phyloP scores from a whole-genome alignment of 2,113 vertebrate genomes.

The Hippocampus guttulatus region DNA sequence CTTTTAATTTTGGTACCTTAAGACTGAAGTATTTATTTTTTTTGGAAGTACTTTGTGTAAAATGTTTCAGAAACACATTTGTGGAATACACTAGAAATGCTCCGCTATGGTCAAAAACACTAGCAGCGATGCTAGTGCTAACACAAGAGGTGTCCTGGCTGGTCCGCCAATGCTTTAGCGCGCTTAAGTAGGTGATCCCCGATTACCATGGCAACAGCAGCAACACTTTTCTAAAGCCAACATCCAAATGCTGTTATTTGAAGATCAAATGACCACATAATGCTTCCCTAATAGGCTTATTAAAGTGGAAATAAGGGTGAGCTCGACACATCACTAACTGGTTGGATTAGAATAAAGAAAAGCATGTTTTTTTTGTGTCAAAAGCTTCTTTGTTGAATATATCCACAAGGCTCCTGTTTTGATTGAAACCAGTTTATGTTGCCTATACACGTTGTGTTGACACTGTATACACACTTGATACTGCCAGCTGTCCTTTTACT shows the following conservation, averaged over 20 bases:
- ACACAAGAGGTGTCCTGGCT: neutral
- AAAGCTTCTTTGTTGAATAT: constrained; percentile 65
- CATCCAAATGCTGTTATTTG: neutral
- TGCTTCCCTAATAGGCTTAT: constrained; percentile 57
- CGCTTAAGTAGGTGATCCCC: neutral
- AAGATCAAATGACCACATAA: neutral
- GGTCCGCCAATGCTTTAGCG: neutral
- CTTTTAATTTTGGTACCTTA: no score
- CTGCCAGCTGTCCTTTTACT: constrained; percentile 63
- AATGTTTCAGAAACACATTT: no score
- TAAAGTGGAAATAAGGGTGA: constrained; percentile 37
- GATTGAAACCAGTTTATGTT: constrained; percentile 60
- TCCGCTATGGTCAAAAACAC: neutral
- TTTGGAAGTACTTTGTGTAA: neutral
- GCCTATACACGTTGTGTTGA: constrained; percentile 73
- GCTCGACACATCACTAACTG: neutral
- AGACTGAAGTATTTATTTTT: neutral
- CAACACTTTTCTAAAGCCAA: neutral
- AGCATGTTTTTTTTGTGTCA: constrained; percentile 1
- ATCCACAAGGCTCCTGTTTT: constrained; percentile 72
- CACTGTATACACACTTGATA: constrained; percentile 65
- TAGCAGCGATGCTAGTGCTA: neutral
- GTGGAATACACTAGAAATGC: neutral
- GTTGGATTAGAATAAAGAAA: neutral
- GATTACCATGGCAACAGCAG: neutral